Evolutionary conservation across 1,140 invertebrate species (phyloP), one percentile per base, ranked within the genome.

Genomic region (Ylistrum balloti): DNA sequence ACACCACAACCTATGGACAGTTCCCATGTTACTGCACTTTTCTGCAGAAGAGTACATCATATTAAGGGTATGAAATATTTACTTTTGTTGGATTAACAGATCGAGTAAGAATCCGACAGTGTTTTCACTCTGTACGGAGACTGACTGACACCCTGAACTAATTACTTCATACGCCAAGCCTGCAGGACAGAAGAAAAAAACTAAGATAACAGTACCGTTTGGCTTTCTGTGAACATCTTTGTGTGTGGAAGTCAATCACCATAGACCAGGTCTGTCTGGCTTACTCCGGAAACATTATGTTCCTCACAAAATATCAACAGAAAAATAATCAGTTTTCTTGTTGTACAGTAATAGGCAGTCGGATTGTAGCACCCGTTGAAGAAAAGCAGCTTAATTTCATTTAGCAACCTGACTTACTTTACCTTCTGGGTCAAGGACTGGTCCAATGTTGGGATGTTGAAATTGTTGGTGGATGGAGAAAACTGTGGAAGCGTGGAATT

Each of bases 251-350:
- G 56, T 28, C 56, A 74, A 74, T 74, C 56, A 74, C 22, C 15
- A 1, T 74, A 74, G 56, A 74, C 56, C 56, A 74, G 22, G 5
- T 28, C 17, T 74, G 56, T 74, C 56, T 28, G 41, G 41, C 10
- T 45, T 45, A 17, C 41, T 45, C 41, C 17, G 56, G 56, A 74
- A 74, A 74, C 56, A 74, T 74, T n/a, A 28, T 28, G 22, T 74
- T 74, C 56, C n/a, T 28, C 11, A 74, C 56, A 28, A 74, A 74
- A 74, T 74, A 74, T 74, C 56, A 1, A 11, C 56, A 5, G 56
- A 74, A 74, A 74, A 74, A 74, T 74, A 74, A 74, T 74, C 56
- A 74, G 56, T 74, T 74, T 74, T 74, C 56, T 74, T 74, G 56
- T 74, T 74, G 56, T 74, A 28, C 3, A 7, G n/a, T 74, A 74